Conservation (phyloP, 1,140 invertebrate species). For the Lithobius niger region DNA sequence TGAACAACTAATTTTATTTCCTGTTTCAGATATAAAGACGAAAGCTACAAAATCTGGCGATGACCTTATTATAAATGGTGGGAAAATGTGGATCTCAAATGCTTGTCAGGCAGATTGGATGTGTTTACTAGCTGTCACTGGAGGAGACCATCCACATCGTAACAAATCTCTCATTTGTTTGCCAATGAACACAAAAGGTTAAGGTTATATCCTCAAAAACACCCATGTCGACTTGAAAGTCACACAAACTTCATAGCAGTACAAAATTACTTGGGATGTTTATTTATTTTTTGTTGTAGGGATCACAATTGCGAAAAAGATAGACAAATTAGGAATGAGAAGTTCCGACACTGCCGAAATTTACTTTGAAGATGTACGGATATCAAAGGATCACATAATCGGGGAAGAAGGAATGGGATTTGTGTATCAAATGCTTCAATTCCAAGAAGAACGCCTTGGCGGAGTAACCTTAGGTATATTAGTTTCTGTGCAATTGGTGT, state of each 20-base stretch:
- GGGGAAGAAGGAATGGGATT: conserved; percentile 46
- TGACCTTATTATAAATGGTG: conserved; percentile 43
- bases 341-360: conserved; percentile 45
- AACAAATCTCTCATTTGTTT: conserved; percentile 47
- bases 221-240: not conserved
- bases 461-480: conserved; percentile 31
- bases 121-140: conserved; percentile 43
- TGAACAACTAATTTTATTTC: too few relatives aligned
- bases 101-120: conserved; percentile 45
- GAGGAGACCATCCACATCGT: conserved; percentile 28
- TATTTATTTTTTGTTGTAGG: conserved; percentile 19
- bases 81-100: conserved; percentile 47
- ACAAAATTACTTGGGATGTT: not conserved
- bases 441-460: conserved; percentile 42
- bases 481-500: too few relatives aligned
- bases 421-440: conserved; percentile 47
- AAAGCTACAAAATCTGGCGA: conserved; percentile 35
- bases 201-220: not conserved
- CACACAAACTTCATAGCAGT: not conserved
- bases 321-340: conserved; percentile 42
- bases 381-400: conserved; percentile 40
- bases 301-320: conserved; percentile 28
- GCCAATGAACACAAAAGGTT: conserved; percentile 41
- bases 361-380: conserved; percentile 43
- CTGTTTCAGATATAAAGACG: conserved; percentile 34